Evolutionary conservation across 2,113 vertebrate genomes (phyloP), one percentile per base, ranked within the genome.

Genomic region (Genyomyrus donnyi): DNA sequence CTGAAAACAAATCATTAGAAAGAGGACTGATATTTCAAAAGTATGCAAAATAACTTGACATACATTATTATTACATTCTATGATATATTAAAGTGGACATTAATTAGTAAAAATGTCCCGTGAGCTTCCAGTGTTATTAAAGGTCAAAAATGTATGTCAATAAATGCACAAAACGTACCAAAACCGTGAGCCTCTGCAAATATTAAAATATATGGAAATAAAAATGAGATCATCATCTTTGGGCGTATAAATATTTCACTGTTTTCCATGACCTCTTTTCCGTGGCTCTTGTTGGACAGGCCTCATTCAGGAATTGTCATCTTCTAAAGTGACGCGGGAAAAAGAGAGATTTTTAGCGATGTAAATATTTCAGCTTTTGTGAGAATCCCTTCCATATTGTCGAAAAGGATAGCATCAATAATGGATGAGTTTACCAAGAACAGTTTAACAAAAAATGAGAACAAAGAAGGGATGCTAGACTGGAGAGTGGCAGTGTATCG

Each of bases 371-470:
- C 27, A 49, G 45, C 84, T 86, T 86, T 49, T 86, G n/a, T 13
- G 21, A 49, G 11, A 86, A 86, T 48, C 24, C 48, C 27, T 50
- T 24, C 45, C 2, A 13, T n/a, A 58, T 35, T 84, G 56, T 53
- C 11, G 3, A n/a, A 66, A 84, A 31, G 45, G 2, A 3, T n/a
- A 35, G 84, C 31, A 48, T 50, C 3, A 50, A 86, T 86, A 48
- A 49, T 49, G 48, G 24, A 86, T 86, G 24, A 48, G 24, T n/a
- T 19, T 86, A 48, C 39, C 35, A 56, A 84, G 39, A 85, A 56
- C 35, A 58, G 58, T 45, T 58, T 53, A 89, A 89, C 52, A 46
- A 84, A 83, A 45, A 83, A 89, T 83, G 49, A 89, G 39, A 85
- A 6, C 5, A 5, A 42, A 52, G 62, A 84, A 15, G 42, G n/a